phyloP scores from a whole-genome alignment of 2,113 vertebrate genomes.

The Oryzias javanicus region DNA sequence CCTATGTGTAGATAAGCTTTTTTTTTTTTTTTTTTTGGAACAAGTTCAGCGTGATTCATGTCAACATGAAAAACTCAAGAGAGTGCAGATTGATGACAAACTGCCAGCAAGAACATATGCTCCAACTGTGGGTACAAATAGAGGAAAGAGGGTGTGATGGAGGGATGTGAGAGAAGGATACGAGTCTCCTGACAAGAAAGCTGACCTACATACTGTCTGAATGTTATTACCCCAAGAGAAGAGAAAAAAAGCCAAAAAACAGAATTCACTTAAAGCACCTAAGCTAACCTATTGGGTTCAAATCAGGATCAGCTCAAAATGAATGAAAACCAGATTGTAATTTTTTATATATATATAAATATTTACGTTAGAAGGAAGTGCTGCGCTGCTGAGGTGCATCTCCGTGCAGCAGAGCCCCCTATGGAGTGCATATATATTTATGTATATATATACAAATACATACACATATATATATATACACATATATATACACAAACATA shows the following conservation, averaged over 20 bases:
- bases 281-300: too few relatives aligned
- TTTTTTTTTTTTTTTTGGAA: neutral
- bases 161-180: conserved; percentile 31
- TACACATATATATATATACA: too few relatives aligned
- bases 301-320: too few relatives aligned
- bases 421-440: too few relatives aligned
- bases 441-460: too few relatives aligned
- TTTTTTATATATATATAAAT: too few relatives aligned
- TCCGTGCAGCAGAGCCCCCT: too few relatives aligned
- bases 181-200: conserved; percentile 34
- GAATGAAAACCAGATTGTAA: too few relatives aligned
- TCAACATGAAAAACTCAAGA: conserved; percentile 20
- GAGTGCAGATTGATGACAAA: conserved; percentile 32
- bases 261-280: too few relatives aligned
- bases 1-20: neutral
- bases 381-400: too few relatives aligned
- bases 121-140: conserved; percentile 36
- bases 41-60: neutral
- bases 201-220: conserved; percentile 68
- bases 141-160: conserved; percentile 25
- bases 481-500: too few relatives aligned
- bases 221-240: conserved; percentile 56
- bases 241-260: conserved; percentile 11
- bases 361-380: too few relatives aligned
- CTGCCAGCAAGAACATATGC: conserved; percentile 40